These are phyloP conservation scores for Falco novaeseelandiae DNA, from an alignment of 2,797 vertebrate species.

Conservation along the genomic window DNA sequence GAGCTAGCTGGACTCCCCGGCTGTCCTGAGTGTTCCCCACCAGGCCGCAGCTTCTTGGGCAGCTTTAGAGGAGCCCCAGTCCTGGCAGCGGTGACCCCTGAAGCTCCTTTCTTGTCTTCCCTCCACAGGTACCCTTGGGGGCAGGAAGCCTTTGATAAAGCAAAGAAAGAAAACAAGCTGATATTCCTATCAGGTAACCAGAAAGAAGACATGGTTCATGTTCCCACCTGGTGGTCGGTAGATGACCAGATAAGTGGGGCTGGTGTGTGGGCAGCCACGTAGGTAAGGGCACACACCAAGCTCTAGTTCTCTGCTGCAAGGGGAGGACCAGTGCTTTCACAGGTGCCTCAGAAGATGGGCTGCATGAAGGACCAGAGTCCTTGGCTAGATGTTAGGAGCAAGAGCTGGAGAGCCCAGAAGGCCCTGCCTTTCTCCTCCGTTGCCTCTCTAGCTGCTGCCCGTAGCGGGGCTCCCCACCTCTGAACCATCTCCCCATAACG, in stretches of 20 bases:
- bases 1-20: rapidly evolving
- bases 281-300: neutral
- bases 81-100: neutral
- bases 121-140: conserved; percentile 91
- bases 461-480: neutral
- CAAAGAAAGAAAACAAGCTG: conserved; percentile 88
- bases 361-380: neutral
- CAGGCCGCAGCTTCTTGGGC: neutral
- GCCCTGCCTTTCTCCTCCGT: neutral
- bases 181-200: conserved; percentile 91
- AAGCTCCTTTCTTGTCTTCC: neutral
- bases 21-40: neutral
- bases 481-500: rapidly evolving
- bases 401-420: neutral
- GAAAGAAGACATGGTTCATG: rapidly evolving
- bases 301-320: neutral
- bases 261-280: neutral
- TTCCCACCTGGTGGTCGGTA: rapidly evolving
- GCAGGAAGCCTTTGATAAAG: conserved; percentile 92
- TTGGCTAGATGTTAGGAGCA: neutral
- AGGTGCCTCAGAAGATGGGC: neutral
- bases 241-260: neutral
- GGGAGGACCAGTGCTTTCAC: neutral
- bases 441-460: neutral
- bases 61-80: neutral